These are phyloP conservation scores for Danionella dracula DNA, from an alignment of 2,797 vertebrate genomes.

Conservation along the genomic window DNA sequence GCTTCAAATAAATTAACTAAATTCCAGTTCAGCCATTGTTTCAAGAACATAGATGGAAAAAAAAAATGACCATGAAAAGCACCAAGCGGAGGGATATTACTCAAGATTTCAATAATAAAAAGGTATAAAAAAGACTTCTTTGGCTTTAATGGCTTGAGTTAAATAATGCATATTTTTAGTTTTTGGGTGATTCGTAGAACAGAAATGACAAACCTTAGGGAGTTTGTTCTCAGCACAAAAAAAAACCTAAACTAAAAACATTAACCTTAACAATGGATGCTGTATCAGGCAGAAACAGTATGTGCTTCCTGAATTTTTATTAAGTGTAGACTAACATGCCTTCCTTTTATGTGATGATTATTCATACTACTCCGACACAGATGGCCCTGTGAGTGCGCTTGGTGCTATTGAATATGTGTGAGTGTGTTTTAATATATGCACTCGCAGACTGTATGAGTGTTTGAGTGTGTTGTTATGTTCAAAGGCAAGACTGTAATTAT, in stretches of 20 bases:
- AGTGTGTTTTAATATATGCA: slow-evolving; percentile 19
- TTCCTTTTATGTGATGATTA: slow-evolving; percentile 11
- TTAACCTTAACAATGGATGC: slow-evolving; percentile 1
- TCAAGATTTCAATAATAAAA: no score
- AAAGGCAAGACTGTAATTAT: slow-evolving; percentile 14
- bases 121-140: neutral
- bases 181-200: neutral
- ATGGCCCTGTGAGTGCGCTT: slow-evolving; percentile 48
- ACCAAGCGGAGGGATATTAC: no score
- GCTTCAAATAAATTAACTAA: no score
- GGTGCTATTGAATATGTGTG: slow-evolving; percentile 7
- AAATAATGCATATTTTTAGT: neutral
- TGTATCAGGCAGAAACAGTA: neutral
- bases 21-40: no score
- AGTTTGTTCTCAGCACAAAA: neutral
- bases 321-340: neutral
- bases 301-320: neutral
- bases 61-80: no score
- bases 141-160: neutral
- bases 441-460: neutral
- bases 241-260: no score
- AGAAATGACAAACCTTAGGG: neutral
- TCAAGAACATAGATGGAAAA: no score
- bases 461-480: slow-evolving; percentile 5
- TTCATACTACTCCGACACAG: slow-evolving; percentile 29